Evolutionary conservation across 2,888 invertebrate species (phyloP).

Genomic region (Xanthia icteritia): DNA sequence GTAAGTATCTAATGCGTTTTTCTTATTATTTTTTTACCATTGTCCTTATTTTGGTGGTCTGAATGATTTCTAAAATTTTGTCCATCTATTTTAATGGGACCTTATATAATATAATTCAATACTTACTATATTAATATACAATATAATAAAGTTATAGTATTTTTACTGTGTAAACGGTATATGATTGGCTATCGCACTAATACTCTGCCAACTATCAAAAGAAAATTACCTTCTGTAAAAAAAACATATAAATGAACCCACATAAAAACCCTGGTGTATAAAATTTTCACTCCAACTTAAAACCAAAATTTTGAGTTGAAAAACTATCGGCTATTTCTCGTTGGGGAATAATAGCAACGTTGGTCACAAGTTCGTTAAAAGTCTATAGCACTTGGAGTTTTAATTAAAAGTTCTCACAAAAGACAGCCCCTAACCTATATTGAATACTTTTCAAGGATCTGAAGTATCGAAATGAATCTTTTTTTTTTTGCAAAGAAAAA

Average conservation of each 20-base stretch:
- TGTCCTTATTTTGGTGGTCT: no score
- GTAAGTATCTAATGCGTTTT: no score
- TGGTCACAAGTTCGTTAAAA: conserved; percentile 67
- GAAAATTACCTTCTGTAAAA: background rate
- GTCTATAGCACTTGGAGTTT: conserved; percentile 64
- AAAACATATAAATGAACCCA: no score
- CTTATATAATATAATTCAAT: no score
- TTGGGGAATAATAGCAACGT: conserved; percentile 56
- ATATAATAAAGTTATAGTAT: no score
- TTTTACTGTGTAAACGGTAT: no score
- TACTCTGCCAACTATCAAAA: background rate
- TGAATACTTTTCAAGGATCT: conserved; percentile 51
- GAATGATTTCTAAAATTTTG: no score
- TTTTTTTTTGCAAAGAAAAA: background rate
- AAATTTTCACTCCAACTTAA: background rate
- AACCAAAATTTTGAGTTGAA: conserved; percentile 43
- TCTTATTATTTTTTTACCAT: no score
- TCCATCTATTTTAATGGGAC: no score
- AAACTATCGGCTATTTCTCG: conserved; percentile 58
- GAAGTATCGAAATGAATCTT: conserved; percentile 24
- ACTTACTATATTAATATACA: no score
- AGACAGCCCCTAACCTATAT: conserved; percentile 62
- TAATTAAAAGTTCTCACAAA: conserved; percentile 75
- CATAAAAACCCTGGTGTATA: background rate
- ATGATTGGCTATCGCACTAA: background rate